Percentiles rank a stretch among this genome's conserved stretches.
Evolutionary conservation across 2,797 vertebrate genomes (phyloP).

Genomic region (Anisognathus igniventris): DNA sequence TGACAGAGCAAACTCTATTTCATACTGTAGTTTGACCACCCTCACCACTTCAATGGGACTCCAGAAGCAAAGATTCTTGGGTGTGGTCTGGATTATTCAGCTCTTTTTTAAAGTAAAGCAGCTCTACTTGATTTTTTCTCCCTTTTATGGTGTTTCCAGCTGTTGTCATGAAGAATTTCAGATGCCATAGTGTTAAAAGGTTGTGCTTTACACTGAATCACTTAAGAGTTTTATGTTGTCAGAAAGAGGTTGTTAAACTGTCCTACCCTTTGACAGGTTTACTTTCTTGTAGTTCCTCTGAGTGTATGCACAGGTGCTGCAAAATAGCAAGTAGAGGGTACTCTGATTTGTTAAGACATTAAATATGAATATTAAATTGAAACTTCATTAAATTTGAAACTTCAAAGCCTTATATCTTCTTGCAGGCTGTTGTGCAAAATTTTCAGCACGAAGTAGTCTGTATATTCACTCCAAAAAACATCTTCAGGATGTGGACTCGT

Average conservation of each 20-base stretch:
- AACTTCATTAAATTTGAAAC: not conserved
- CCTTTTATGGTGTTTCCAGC: not conserved
- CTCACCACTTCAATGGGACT: not conserved
- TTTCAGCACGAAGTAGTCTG: conserved; percentile 95
- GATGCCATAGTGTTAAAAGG: accelerated
- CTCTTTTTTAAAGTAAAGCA: not conserved
- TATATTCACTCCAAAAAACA: conserved; percentile 99
- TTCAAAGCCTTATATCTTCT: not conserved
- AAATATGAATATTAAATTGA: not conserved
- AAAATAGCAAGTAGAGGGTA: not conserved
- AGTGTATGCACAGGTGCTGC: not conserved
- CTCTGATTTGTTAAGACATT: not conserved
- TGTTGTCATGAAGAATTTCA: not conserved
- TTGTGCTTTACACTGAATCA: not conserved
- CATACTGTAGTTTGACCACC: not conserved
- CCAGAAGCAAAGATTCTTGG: not conserved
- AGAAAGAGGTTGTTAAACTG: not conserved
- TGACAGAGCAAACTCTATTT: not conserved
- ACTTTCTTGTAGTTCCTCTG: not conserved
- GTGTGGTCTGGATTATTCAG: not conserved
- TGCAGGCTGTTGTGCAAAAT: conserved; percentile 91
- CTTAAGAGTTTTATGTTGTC: not conserved
- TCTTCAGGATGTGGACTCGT: conserved; percentile 83
- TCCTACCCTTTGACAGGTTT: not conserved
- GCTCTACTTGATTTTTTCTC: not conserved